phyloP scores from a whole-genome alignment of 64 coral and sea anemone species.

The Catalaphyllia jardinei region DNA sequence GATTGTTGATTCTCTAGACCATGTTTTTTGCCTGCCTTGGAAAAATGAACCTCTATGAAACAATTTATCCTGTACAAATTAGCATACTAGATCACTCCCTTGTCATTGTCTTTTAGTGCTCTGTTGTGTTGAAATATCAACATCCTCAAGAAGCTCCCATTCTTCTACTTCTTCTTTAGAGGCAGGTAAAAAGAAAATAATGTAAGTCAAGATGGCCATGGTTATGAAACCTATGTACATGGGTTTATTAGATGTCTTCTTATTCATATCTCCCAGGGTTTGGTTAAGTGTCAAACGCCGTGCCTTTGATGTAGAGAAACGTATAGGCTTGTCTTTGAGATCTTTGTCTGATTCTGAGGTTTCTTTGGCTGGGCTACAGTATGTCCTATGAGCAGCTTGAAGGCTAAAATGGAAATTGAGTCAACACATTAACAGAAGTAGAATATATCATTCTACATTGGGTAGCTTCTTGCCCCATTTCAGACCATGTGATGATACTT shows the following conservation, averaged over 20 bases:
- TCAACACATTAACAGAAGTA: not conserved
- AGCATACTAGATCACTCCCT: not conserved
- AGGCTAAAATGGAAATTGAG: not conserved
- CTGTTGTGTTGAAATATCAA: not conserved
- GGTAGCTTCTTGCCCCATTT: not conserved
- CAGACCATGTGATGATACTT: not conserved
- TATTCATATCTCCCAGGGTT: slow-evolving; percentile 27
- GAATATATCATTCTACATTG: not conserved
- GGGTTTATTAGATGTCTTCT: slow-evolving; percentile 3
- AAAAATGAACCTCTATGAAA: no score
- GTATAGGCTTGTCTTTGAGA: slow-evolving; percentile 16
- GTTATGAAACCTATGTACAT: slow-evolving; percentile 14
- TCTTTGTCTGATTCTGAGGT: not conserved
- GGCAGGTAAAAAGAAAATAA: slow-evolving; percentile 25
- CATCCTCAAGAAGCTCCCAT: slow-evolving; percentile 15
- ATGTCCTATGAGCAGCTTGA: not conserved
- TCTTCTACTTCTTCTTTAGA: slow-evolving; percentile 10
- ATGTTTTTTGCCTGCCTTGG: no score
- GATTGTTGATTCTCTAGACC: no score
- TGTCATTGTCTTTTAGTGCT: not conserved
- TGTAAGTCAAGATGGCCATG: slow-evolving; percentile 28
- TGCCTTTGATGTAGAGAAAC: slow-evolving; percentile 38
- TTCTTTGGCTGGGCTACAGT: slow-evolving; percentile 21
- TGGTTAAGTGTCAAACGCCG: slow-evolving; percentile 24
- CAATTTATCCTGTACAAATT: not conserved